A percentile compares a stretch with the other conserved stretches of the same genome.
Evolutionary conservation across 2,888 invertebrate species (phyloP).

Genomic region (Caenorhabditis japonica): DNA sequence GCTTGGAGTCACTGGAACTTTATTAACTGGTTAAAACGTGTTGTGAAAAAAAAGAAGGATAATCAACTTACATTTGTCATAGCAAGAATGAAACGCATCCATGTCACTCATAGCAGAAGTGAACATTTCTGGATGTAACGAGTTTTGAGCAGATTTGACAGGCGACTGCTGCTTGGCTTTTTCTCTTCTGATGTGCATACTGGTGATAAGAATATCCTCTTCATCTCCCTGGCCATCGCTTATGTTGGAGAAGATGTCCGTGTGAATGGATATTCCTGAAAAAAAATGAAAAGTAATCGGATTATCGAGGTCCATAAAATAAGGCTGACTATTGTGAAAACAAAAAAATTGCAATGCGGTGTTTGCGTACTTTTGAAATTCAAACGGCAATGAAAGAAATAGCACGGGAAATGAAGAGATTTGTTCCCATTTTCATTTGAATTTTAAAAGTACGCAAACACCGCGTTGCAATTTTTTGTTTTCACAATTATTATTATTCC

Average conservation of each 20-base stretch:
- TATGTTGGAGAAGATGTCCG: constrained; percentile 59
- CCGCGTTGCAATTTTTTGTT: too few species aligned
- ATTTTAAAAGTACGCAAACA: too few species aligned
- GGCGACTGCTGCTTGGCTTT: constrained; percentile 53
- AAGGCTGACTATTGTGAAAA: too few species aligned
- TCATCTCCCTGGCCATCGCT: constrained; percentile 19
- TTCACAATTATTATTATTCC: constrained; percentile 27
- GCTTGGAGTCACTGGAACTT: constrained; percentile 33
- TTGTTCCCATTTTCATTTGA: too few species aligned
- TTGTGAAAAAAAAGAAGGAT: not conserved
- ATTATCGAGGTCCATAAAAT: not conserved
- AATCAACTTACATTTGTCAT: constrained; percentile 38
- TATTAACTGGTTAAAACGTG: not conserved
- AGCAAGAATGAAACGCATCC: constrained; percentile 59
- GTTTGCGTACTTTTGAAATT: too few species aligned
- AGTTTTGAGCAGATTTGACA: constrained; percentile 41
- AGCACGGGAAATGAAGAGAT: too few species aligned
- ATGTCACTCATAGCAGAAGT: constrained; percentile 47
- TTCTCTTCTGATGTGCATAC: constrained; percentile 65
- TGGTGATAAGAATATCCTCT: constrained; percentile 57
- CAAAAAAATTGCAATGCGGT: too few species aligned
- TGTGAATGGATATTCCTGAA: constrained; percentile 56
- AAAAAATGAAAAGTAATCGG: constrained; percentile 1
- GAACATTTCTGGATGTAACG: constrained; percentile 53
- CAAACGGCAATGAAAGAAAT: too few species aligned